phyloP scores from a whole-genome alignment of 2,113 vertebrate genomes.

The Cervus canadensis region DNA sequence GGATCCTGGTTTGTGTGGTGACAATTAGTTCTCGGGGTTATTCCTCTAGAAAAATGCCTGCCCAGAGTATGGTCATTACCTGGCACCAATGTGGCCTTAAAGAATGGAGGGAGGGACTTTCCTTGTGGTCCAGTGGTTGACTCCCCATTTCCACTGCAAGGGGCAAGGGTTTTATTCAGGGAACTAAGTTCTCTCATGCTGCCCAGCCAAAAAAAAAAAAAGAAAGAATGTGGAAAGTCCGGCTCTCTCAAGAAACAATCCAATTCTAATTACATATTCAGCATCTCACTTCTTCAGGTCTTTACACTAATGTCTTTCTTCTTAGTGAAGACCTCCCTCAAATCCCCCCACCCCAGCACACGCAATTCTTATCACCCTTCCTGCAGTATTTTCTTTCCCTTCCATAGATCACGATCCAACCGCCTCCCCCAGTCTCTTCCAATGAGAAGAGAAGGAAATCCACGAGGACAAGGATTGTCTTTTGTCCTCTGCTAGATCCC shows the following conservation, averaged over 20 bases:
- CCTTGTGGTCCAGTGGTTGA: background rate
- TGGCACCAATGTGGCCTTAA: background rate
- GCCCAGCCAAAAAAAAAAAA: background rate
- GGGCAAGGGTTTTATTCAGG: background rate
- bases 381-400: background rate
- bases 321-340: background rate
- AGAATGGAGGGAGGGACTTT: background rate
- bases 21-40: background rate
- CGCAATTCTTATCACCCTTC: background rate
- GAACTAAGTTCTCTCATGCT: background rate
- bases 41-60: conserved; percentile 10
- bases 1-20: background rate
- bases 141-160: background rate
- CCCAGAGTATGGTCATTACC: background rate
- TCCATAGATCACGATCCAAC: background rate
- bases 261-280: background rate
- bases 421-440: background rate
- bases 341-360: background rate
- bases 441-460: background rate
- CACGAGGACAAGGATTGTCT: background rate
- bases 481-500: background rate
- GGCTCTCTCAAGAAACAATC: background rate
- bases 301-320: background rate
- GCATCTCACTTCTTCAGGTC: background rate
- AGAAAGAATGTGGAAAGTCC: background rate